These are phyloP conservation scores for Salarias fasciatus DNA, from an alignment of 2,797 vertebrate species.

Conservation along the genomic window DNA sequence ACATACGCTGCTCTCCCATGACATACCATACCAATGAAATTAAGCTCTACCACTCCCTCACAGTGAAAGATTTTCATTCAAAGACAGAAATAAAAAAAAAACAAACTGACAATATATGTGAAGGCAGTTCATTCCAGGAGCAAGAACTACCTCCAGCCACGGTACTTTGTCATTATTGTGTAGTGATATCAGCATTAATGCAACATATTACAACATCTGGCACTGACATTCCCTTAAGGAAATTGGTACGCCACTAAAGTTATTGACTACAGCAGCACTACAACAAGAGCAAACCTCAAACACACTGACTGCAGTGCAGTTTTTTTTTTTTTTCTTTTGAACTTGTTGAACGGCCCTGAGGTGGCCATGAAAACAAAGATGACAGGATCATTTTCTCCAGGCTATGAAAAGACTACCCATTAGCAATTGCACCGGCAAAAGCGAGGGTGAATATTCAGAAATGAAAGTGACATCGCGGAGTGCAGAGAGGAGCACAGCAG, in stretches of 20 bases:
- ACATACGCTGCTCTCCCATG: constrained; percentile 19
- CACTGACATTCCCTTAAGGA: constrained; percentile 58
- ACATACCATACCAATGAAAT: constrained; percentile 46
- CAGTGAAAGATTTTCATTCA: constrained; percentile 45
- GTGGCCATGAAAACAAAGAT: constrained; percentile 68
- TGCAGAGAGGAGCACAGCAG: constrained; percentile 49
- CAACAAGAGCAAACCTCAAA: constrained; percentile 24
- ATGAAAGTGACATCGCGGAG: constrained; percentile 64
- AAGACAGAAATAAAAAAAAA: constrained; percentile 21
- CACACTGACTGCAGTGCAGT: constrained; percentile 38
- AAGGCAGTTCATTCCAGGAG: constrained; percentile 27
- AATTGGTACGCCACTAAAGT: constrained; percentile 46
- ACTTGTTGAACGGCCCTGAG: constrained; percentile 60
- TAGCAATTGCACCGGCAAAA: constrained; percentile 63
- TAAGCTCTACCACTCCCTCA: no score
- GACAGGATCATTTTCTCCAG: constrained; percentile 60
- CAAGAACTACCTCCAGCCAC: constrained; percentile 28
- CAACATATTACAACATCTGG: constrained; percentile 68
- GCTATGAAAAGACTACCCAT: constrained; percentile 64
- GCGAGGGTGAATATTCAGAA: constrained; percentile 62
- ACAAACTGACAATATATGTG: no score
- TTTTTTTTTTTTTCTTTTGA: constrained; percentile 42
- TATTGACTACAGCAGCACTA: constrained; percentile 50
- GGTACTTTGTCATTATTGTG: no score
- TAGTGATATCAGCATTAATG: constrained; percentile 43